phyloP scores from a whole-genome alignment of 2,888 invertebrate genomes.

The Lissonota sp. region DNA sequence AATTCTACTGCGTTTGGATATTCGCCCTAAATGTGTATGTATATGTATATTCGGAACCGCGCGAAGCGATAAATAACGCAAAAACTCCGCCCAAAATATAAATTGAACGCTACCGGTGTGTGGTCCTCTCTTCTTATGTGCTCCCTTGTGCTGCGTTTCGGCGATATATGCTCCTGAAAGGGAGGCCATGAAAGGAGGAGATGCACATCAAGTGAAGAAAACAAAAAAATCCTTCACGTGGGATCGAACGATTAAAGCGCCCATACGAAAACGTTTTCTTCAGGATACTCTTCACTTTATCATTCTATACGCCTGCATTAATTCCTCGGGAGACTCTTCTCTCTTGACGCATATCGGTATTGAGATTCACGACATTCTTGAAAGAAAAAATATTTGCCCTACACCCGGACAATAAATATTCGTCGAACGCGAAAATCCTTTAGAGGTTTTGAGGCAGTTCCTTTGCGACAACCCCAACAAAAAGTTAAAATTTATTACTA shows the following conservation, averaged over 20 bases:
- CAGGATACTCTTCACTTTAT: background rate
- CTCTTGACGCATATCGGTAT: constrained; percentile 29
- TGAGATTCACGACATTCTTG: constrained; percentile 35
- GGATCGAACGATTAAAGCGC: constrained; percentile 13
- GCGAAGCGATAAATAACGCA: constrained; percentile 76
- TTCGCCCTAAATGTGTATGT: constrained; percentile 10
- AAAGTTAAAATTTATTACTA: no score
- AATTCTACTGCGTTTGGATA: constrained; percentile 18
- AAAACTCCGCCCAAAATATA: constrained; percentile 81
- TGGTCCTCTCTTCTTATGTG: constrained; percentile 70
- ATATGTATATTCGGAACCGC: constrained; percentile 12
- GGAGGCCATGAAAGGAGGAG: background rate
- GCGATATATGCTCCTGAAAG: constrained; percentile 40
- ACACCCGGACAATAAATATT: background rate
- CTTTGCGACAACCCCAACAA: no score
- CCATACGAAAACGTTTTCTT: constrained; percentile 4
- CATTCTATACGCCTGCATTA: constrained; percentile 52
- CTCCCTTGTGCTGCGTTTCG: constrained; percentile 31
- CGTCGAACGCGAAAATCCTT: background rate
- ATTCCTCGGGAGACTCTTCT: constrained; percentile 15
- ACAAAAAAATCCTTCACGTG: background rate
- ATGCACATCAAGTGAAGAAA: background rate
- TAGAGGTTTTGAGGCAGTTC: background rate
- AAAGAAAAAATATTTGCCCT: background rate
- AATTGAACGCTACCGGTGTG: constrained; percentile 81